Evolutionary conservation across 2,888 invertebrate genomes (phyloP).

Genomic region (Drosophila anceps): DNA sequence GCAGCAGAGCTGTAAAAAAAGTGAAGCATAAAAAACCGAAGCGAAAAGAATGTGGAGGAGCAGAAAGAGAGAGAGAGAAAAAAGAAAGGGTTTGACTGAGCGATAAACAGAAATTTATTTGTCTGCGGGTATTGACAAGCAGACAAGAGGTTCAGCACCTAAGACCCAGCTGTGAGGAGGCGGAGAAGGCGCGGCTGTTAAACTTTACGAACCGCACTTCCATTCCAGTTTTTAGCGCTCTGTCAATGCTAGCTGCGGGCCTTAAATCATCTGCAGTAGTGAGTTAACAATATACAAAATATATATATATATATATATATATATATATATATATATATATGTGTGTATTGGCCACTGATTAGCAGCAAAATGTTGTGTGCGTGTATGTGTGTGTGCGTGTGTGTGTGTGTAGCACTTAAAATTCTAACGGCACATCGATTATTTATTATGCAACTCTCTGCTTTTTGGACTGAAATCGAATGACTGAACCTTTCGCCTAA

Average conservation of each 20-base stretch:
- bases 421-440: conserved; percentile 68
- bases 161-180: background rate
- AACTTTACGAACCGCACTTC: conserved; percentile 4
- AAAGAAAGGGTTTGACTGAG: conserved; percentile 64
- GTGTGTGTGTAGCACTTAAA: conserved; percentile 48
- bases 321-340: background rate
- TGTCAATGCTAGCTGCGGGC: conserved; percentile 30
- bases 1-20: conserved; percentile 52
- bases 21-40: conserved; percentile 55
- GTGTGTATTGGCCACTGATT: conserved; percentile 57
- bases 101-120: conserved; percentile 78
- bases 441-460: conserved; percentile 75
- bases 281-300: background rate
- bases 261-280: conserved; percentile 25
- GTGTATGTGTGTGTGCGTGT: conserved; percentile 25
- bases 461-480: conserved; percentile 36
- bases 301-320: background rate
- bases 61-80: conserved; percentile 1
- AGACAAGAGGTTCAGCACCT: conserved; percentile 31
- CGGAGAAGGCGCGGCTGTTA: background rate
- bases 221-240: conserved; percentile 14
- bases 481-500: conserved; percentile 63
- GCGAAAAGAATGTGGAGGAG: conserved; percentile 22
- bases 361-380: conserved; percentile 42
- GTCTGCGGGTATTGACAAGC: conserved; percentile 79